phyloP scores from a whole-genome alignment of 1,140 invertebrate species.

The Metaphire vulgaris region DNA sequence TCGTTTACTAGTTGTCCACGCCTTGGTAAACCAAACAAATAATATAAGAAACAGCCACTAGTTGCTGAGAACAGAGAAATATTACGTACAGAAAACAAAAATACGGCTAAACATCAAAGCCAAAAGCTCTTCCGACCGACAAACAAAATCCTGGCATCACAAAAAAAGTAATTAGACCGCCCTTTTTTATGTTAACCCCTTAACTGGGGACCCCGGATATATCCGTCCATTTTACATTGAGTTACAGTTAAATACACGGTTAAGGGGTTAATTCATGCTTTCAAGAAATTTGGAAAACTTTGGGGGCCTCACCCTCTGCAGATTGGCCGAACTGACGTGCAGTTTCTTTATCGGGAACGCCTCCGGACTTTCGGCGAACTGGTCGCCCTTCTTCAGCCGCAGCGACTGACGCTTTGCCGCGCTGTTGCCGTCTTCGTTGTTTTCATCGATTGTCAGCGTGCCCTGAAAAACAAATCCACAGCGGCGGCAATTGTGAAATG shows the following conservation, averaged over 20 bases:
- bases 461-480: not conserved
- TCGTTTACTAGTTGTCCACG: slow-evolving; percentile 79
- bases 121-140: no score
- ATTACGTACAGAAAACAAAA: no score
- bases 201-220: no score
- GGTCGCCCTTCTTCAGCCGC: slow-evolving; percentile 33
- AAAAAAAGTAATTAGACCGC: no score
- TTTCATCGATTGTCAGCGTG: slow-evolving; percentile 39
- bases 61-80: no score
- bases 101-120: no score
- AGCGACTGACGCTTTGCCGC: slow-evolving; percentile 39
- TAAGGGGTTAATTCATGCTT: no score
- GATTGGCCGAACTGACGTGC: slow-evolving; percentile 72
- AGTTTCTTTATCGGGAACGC: slow-evolving; percentile 55
- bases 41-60: not conserved
- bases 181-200: no score
- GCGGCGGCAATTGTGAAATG: not conserved
- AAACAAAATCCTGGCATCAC: no score
- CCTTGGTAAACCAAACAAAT: slow-evolving; percentile 44
- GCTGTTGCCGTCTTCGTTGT: slow-evolving; percentile 50
- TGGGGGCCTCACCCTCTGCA: slow-evolving; percentile 68
- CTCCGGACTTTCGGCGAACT: slow-evolving; percentile 37
- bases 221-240: no score
- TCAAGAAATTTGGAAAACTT: no score
- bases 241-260: no score